These are phyloP conservation scores for Labia minor DNA, from an alignment of 2,888 invertebrate genomes.

Conservation along the genomic window DNA sequence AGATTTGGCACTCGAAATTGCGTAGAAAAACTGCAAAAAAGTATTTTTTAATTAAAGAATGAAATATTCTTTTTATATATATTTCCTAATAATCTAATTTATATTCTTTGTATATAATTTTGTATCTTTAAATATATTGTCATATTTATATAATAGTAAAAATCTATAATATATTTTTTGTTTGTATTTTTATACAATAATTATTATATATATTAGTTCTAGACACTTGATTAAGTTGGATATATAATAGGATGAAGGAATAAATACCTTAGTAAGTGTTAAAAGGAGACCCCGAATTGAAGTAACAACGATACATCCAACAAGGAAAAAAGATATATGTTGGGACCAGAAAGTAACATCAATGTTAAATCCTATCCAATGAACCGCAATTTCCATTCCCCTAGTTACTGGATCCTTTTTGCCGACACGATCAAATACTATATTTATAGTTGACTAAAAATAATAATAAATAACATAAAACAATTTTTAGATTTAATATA, in stretches of 20 bases:
- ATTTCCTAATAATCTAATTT: too few relatives aligned
- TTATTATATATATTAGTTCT: too few relatives aligned
- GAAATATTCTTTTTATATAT: too few relatives aligned
- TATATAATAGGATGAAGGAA: too few relatives aligned
- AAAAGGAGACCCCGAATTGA: constrained; percentile 91
- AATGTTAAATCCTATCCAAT: constrained; percentile 90
- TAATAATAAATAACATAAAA: constrained; percentile 25
- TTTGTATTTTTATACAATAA: too few relatives aligned
- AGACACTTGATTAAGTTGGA: too few relatives aligned
- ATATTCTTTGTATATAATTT: too few relatives aligned
- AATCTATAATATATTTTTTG: too few relatives aligned
- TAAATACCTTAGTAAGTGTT: constrained; percentile 82
- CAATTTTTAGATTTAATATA: neutral
- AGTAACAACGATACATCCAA: constrained; percentile 96
- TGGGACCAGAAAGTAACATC: constrained; percentile 99
- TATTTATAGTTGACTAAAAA: constrained; percentile 89
- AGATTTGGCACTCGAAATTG: constrained; percentile 96
- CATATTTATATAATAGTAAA: too few relatives aligned
- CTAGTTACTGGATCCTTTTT: constrained; percentile 96
- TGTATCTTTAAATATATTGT: too few relatives aligned
- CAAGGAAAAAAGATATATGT: constrained; percentile 91
- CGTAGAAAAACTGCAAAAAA: constrained; percentile 87
- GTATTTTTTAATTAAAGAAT: too few relatives aligned
- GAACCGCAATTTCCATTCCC: constrained; percentile 90
- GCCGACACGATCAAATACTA: constrained; percentile 96